A percentile compares a stretch with the other conserved stretches of the same genome.
phyloP scores from a whole-genome alignment of 2,888 invertebrate species.

The Asteroscopus sphinx region DNA sequence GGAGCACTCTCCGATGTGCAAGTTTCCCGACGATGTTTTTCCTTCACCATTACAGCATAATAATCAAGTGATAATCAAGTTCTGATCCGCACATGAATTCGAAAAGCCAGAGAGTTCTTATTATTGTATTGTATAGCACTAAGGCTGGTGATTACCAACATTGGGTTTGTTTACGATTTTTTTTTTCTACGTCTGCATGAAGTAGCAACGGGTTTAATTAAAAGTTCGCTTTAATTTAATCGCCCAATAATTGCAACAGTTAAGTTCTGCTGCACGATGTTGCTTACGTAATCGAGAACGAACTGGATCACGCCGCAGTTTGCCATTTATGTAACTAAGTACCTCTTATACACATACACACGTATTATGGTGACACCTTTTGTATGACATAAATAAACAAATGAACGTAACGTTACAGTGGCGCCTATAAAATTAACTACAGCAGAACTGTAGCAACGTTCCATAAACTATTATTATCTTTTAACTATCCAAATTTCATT shows the following conservation, averaged over 20 bases:
- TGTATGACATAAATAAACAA: constrained; percentile 13
- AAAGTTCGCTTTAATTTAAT: constrained; percentile 10
- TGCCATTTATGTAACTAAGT: constrained; percentile 23
- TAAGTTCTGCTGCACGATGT: constrained; percentile 5
- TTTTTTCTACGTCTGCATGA: too few species aligned
- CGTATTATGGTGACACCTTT: constrained; percentile 35
- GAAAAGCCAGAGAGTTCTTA: too few species aligned
- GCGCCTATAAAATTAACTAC: constrained; percentile 2
- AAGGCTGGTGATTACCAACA: too few species aligned
- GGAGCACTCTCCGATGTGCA: too few species aligned
- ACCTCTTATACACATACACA: constrained; percentile 20
- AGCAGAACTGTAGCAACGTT: background rate
- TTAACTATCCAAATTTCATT: background rate
- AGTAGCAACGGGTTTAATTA: too few species aligned
- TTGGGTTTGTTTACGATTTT: too few species aligned
- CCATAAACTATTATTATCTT: background rate
- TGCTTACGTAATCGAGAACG: constrained; percentile 25
- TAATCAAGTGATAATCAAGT: too few species aligned
- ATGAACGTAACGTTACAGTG: background rate
- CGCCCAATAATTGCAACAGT: constrained; percentile 12
- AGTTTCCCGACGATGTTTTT: too few species aligned
- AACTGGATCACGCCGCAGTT: constrained; percentile 25
- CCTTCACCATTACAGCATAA: too few species aligned
- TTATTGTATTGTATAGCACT: too few species aligned
- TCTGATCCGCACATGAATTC: too few species aligned